Base-by-base conservation (phyloP, 2,888 invertebrate species). In the Pachymerium ferrugineum region DNA sequence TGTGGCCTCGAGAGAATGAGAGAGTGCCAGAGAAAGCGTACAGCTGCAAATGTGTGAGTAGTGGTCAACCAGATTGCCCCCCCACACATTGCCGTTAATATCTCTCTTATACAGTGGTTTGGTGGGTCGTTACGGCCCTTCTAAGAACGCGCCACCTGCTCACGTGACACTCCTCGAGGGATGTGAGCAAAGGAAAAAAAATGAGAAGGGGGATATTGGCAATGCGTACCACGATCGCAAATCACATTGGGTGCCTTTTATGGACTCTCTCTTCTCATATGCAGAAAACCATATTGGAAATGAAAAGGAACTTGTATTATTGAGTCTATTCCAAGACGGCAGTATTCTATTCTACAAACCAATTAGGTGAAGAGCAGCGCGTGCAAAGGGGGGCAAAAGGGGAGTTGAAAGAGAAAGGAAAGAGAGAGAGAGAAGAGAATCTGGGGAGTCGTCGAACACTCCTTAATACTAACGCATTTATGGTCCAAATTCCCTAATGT, bases 401-500 rank as follows among this genome's bases (percentile, higher is more conserved):
- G 14, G 62, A 62, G n/a, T 28, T 14, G 62, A 14, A 28, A 62
- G 28, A 28, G 25, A 62, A 62, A 62, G 4, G n/a, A 62, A 62
- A 12, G n/a, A 62, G 14, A 62, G 28, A 62, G 5, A 54, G 10
- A 54, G 19, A 47, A 47, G n/a, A 6, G 19, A n/a, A 14, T 22
- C 14, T 10, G 28, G 62, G 62, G 62, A 28, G 28, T 25, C 28
- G 28, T 62, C 62, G 62, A 62, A 62, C 62, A 62, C 25, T 62
- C 62, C 28, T 62, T 62, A 62, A 62, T 62, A 62, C 62, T 62
- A 62, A 62, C 62, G 62, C 62, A 62, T 62, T 62, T 62, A 62
- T 62, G 62, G 62, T 62, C 62, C 62, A 62, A 62, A 62, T 62
- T 62, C 62, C 62, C 62, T 62, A 62, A 62, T 62, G 62, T 62